Conservation (phyloP, 2,797 vertebrate species). For the Ctenopoma kingsleyae region DNA sequence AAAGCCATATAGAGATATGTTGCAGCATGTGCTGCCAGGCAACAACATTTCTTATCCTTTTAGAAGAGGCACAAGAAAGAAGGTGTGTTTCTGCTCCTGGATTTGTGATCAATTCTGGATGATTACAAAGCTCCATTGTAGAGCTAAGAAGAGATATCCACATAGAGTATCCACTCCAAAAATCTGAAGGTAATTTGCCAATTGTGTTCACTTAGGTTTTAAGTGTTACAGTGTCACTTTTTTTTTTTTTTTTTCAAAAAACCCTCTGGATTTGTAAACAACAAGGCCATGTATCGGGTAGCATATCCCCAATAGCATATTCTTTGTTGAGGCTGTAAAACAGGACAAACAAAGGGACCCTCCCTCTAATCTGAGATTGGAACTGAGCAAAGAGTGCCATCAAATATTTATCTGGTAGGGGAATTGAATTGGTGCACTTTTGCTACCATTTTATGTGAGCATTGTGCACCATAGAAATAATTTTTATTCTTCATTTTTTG, state of each 20-base stretch:
- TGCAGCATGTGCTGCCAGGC: conserved; percentile 47
- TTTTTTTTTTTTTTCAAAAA: no score
- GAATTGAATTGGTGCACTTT: conserved; percentile 47
- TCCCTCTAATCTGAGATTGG: conserved; percentile 20
- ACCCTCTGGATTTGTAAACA: neutral
- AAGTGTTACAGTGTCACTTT: neutral
- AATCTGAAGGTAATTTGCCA: neutral
- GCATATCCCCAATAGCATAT: neutral
- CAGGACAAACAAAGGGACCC: conserved; percentile 27
- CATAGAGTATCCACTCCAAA: conserved; percentile 1
- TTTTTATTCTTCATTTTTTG: conserved; percentile 12
- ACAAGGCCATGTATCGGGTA: conserved; percentile 20
- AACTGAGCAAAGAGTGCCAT: conserved; percentile 50
- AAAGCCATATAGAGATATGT: conserved; percentile 27
- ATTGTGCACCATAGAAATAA: neutral
- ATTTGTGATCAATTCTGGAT: conserved; percentile 20
- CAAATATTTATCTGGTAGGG: conserved; percentile 69
- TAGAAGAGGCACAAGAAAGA: conserved; percentile 5
- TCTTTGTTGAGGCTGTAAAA: conserved; percentile 27
- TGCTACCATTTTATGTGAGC: conserved; percentile 40
- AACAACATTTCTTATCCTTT: conserved; percentile 38
- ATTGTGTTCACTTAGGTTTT: neutral
- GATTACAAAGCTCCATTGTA: conserved; percentile 14
- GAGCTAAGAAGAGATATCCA: neutral
- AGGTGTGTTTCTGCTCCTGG: conserved; percentile 12